Conservation (phyloP, 2,888 invertebrate genomes). For the Caenorhabditis becei region DNA sequence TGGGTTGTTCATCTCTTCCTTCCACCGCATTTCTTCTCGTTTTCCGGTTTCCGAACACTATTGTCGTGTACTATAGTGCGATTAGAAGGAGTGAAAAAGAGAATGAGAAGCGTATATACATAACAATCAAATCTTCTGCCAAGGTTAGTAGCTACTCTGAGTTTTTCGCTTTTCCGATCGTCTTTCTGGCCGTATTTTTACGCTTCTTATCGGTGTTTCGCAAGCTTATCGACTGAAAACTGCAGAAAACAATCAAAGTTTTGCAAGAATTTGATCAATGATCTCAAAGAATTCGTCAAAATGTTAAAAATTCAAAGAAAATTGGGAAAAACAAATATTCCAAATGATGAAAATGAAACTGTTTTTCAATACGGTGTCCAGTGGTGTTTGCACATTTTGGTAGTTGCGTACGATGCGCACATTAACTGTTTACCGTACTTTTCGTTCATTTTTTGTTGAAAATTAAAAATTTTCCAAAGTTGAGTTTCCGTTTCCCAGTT, state of each 20-base stretch:
- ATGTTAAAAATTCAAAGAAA: neutral
- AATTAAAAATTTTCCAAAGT: too few relatives aligned
- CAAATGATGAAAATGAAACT: neutral
- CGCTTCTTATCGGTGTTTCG: neutral
- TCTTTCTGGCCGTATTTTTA: neutral
- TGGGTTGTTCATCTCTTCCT: neutral
- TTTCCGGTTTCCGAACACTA: constrained; percentile 25
- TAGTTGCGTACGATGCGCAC: constrained; percentile 9
- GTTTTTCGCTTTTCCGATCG: neutral
- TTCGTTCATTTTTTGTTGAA: neutral
- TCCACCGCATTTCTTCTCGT: constrained; percentile 3
- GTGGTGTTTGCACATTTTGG: neutral
- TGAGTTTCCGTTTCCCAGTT: too few relatives aligned
- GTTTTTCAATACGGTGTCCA: neutral
- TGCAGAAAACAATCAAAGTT: neutral
- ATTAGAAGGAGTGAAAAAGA: constrained; percentile 20
- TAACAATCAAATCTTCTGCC: constrained; percentile 24
- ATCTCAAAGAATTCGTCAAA: neutral
- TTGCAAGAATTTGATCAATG: neutral
- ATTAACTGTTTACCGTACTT: neutral
- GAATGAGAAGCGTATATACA: constrained; percentile 4
- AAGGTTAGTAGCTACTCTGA: constrained; percentile 24
- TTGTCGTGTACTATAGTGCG: constrained; percentile 37
- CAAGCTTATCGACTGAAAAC: neutral
- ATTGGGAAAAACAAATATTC: neutral